phyloP scores from a whole-genome alignment of 2,888 invertebrate species.

The Dasysyrphus tricinctus region DNA sequence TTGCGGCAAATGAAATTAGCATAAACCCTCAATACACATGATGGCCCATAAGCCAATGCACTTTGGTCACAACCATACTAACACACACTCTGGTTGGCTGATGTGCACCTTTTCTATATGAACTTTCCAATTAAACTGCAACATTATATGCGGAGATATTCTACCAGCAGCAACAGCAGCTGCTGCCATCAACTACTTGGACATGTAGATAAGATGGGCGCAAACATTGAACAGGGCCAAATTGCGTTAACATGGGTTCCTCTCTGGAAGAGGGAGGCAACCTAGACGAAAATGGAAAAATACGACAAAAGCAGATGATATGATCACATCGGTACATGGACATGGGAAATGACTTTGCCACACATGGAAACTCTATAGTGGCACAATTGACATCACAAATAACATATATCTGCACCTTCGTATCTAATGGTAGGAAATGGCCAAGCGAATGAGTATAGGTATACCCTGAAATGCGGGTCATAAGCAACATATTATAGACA shows the following conservation, averaged over 20 bases:
- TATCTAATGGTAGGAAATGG: conserved; percentile 74
- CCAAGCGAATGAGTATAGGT: conserved; percentile 34
- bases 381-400: conserved; percentile 75
- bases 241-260: conserved; percentile 48
- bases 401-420: conserved; percentile 73
- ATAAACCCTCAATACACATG: conserved; percentile 57
- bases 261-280: conserved; percentile 12
- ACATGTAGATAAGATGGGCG: conserved; percentile 59
- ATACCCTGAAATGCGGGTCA: conserved; percentile 70
- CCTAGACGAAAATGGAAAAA: conserved; percentile 58
- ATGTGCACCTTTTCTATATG: conserved; percentile 63
- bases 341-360: conserved; percentile 75
- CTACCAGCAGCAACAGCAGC: conserved; percentile 54
- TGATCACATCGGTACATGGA: conserved; percentile 64
- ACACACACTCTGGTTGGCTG: not conserved
- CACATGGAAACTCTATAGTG: conserved; percentile 70
- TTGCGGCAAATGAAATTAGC: conserved; percentile 60
- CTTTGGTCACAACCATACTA: conserved; percentile 42
- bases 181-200: conserved; percentile 15
- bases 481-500: conserved; percentile 49
- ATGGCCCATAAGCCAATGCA: conserved; percentile 71
- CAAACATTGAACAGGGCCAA: conserved; percentile 52
- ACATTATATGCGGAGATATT: conserved; percentile 35
- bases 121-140: conserved; percentile 73
- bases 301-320: conserved; percentile 49